Conservation (phyloP, 2,797 vertebrate species). For the Anomalospiza imberbis region DNA sequence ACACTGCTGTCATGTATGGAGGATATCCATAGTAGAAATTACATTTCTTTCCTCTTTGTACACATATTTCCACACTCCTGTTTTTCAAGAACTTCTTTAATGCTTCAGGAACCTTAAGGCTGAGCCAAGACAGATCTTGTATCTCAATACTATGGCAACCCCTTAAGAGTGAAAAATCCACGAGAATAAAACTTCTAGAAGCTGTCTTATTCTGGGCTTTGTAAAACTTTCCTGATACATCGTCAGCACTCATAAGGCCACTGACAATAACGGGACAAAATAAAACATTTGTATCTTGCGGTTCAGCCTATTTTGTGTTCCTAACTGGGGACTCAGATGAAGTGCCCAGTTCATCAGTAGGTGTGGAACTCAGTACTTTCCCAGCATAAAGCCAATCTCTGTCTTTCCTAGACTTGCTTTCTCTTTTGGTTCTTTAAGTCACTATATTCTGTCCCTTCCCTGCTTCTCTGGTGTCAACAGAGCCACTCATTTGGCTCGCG, state of each 20-base stretch:
- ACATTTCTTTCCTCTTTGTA: neutral
- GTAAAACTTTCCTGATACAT: neutral
- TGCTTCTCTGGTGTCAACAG: neutral
- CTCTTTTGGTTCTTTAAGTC: neutral
- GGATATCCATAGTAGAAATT: neutral
- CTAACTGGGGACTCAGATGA: neutral
- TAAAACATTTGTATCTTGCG: rapidly evolving
- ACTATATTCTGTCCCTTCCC: neutral
- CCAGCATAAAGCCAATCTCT: neutral
- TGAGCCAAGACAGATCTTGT: neutral
- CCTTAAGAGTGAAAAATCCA: neutral
- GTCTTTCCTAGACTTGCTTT: neutral
- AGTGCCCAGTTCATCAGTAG: neutral
- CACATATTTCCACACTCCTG: neutral
- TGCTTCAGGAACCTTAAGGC: neutral
- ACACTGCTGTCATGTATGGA: neutral
- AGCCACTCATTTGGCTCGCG: neutral
- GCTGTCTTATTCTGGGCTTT: neutral
- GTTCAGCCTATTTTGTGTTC: neutral
- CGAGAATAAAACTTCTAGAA: neutral
- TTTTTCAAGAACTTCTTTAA: neutral
- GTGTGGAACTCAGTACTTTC: neutral
- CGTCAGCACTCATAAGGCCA: neutral
- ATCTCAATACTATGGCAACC: neutral
- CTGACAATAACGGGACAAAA: neutral